A percentile compares a stretch with the other conserved stretches of the same genome.
Evolutionary conservation across 2,888 invertebrate species (phyloP).

Genomic region (Drosophila picticornis): DNA sequence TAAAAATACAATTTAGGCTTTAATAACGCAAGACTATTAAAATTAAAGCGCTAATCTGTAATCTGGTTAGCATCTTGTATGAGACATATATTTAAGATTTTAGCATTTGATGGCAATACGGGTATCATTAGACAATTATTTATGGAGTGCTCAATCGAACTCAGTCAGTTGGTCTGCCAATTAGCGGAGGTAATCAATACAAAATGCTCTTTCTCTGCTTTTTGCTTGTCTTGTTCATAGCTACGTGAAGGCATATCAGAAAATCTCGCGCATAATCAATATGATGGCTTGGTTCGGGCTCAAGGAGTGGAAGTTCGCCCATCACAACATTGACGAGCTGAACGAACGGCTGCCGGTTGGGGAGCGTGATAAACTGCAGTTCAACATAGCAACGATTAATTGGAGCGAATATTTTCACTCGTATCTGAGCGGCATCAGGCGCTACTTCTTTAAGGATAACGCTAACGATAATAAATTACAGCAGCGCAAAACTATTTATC

Average conservation of each 20-base stretch:
- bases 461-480: slow-evolving; percentile 85
- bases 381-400: slow-evolving; percentile 88
- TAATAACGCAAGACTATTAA: neutral
- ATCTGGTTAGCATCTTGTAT: slow-evolving; percentile 24
- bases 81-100: slow-evolving; percentile 62
- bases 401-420: slow-evolving; percentile 89
- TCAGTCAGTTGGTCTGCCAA: slow-evolving; percentile 20
- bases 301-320: slow-evolving; percentile 84
- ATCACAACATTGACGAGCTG: slow-evolving; percentile 84
- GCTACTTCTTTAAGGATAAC: slow-evolving; percentile 89
- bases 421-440: slow-evolving; percentile 89
- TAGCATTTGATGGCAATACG: slow-evolving; percentile 68
- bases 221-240: slow-evolving; percentile 52
- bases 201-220: neutral
- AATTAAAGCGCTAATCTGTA: neutral
- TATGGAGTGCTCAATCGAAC: slow-evolving; percentile 36
- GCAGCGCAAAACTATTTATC: slow-evolving; percentile 83
- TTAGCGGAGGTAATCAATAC: slow-evolving; percentile 48
- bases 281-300: slow-evolving; percentile 86
- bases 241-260: slow-evolving; percentile 83
- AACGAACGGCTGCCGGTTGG: slow-evolving; percentile 74
- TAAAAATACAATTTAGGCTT: neutral
- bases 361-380: slow-evolving; percentile 84
- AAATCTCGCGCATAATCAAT: slow-evolving; percentile 84
- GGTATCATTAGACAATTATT: slow-evolving; percentile 55